phyloP scores from a whole-genome alignment of 2,113 vertebrate species.

The Garra rufa region DNA sequence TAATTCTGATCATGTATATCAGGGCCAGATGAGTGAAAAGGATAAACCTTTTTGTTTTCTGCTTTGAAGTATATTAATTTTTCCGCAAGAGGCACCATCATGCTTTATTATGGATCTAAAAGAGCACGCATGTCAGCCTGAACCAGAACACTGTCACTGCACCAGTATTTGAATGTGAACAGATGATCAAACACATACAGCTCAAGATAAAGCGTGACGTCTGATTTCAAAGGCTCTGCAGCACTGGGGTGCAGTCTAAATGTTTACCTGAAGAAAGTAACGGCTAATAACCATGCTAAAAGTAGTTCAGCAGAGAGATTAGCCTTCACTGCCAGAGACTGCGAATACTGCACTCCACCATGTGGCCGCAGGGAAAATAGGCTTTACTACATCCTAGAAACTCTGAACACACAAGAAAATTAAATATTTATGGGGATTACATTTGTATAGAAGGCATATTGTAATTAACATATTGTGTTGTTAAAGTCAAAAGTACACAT shows the following conservation, averaged over 20 bases:
- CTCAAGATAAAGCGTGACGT: neutral
- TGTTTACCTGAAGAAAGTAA: constrained; percentile 25
- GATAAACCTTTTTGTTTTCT: neutral
- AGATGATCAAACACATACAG: constrained; percentile 26
- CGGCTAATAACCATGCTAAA: neutral
- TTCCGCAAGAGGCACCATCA: neutral
- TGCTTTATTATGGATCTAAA: constrained; percentile 13
- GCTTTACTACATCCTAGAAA: neutral
- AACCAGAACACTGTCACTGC: constrained; percentile 10
- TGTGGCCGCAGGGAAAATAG: constrained; percentile 16
- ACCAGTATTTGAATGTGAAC: neutral
- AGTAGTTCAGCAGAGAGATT: constrained; percentile 24
- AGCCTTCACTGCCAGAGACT: constrained; percentile 15
- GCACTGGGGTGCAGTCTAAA: neutral
- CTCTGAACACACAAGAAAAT: neutral
- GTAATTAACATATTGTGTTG: no score
- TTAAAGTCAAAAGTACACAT: no score
- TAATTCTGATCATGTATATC: constrained; percentile 1
- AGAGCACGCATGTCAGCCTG: neutral
- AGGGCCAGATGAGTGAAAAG: neutral
- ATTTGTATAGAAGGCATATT: neutral
- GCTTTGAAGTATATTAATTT: constrained; percentile 20
- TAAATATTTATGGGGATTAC: neutral
- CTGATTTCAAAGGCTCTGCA: constrained; percentile 39
- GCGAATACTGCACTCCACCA: constrained; percentile 15